Conservation (phyloP, 2,113 vertebrate species). For the Salvelinus sp. region DNA sequence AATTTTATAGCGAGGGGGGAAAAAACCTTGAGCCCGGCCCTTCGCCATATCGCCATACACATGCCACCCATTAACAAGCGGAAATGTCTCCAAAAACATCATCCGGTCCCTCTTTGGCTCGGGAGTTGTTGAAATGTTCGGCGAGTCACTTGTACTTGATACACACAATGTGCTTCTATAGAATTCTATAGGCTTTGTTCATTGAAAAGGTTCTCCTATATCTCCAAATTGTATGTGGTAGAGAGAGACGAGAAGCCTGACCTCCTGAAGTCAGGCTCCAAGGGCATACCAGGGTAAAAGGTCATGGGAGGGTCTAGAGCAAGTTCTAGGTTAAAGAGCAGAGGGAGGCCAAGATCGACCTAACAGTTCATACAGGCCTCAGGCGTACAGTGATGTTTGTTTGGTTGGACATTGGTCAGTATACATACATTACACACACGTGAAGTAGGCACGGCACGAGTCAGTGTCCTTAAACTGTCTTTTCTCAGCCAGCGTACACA, state of each 20-base stretch:
- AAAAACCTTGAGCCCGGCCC: not conserved
- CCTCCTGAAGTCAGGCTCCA: not conserved
- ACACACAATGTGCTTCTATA: not conserved
- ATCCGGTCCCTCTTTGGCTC: not conserved
- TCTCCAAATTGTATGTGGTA: not conserved
- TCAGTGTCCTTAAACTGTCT: constrained; percentile 14
- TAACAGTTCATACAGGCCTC: not conserved
- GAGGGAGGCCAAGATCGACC: constrained; percentile 11
- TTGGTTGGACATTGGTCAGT: constrained; percentile 30
- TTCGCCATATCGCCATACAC: constrained; percentile 22
- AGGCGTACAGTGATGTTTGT: not conserved
- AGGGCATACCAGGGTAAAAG: not conserved
- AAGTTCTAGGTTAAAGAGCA: not conserved
- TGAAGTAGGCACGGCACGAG: constrained; percentile 26
- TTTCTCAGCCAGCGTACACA: constrained; percentile 14
- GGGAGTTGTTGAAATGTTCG: not conserved
- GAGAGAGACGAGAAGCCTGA: not conserved
- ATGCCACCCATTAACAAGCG: not conserved
- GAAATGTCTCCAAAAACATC: not conserved
- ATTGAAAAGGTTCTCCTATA: not conserved
- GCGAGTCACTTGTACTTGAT: not conserved
- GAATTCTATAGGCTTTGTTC: not conserved
- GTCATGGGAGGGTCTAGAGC: not conserved
- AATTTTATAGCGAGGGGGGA: constrained; percentile 5
- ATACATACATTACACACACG: constrained; percentile 46